phyloP scores from a whole-genome alignment of 2,797 vertebrate genomes.

The Crax fasciolata region DNA sequence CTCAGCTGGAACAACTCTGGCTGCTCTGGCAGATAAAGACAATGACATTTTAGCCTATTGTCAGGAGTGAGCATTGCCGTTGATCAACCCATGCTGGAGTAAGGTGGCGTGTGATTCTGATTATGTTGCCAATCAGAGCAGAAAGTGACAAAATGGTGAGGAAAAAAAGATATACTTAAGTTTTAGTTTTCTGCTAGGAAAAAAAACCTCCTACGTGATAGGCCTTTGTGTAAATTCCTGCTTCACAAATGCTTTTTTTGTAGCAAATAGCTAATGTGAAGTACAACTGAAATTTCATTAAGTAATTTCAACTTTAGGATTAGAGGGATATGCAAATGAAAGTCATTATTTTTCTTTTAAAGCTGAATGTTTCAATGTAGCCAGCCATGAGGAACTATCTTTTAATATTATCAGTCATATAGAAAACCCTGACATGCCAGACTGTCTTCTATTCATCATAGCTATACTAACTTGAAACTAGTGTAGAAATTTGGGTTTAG shows the following conservation, averaged over 20 bases:
- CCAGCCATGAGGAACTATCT: not conserved
- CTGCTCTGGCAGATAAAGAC: not conserved
- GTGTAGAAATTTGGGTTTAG: not conserved
- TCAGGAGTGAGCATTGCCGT: not conserved
- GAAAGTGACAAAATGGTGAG: not conserved
- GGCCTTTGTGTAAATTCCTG: not conserved
- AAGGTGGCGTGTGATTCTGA: not conserved
- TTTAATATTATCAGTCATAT: conserved; percentile 5
- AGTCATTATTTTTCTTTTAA: not conserved
- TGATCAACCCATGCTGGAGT: not conserved
- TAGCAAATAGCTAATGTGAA: not conserved
- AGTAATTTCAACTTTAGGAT: not conserved
- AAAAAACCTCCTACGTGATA: not conserved
- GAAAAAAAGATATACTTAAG: not conserved
- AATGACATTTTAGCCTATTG: not conserved
- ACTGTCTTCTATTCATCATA: conserved; percentile 10
- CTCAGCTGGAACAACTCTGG: not conserved
- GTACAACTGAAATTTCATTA: not conserved
- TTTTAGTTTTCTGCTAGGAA: not conserved
- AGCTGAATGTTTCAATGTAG: not conserved
- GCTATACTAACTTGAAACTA: not conserved
- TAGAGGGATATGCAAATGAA: conserved; percentile 27
- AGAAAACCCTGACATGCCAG: conserved; percentile 39
- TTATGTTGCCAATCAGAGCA: not conserved
- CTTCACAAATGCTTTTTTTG: not conserved